Evolutionary conservation across 2,797 vertebrate genomes (phyloP), one percentile per base, ranked within the genome.

Genomic region (Picus viridis): DNA sequence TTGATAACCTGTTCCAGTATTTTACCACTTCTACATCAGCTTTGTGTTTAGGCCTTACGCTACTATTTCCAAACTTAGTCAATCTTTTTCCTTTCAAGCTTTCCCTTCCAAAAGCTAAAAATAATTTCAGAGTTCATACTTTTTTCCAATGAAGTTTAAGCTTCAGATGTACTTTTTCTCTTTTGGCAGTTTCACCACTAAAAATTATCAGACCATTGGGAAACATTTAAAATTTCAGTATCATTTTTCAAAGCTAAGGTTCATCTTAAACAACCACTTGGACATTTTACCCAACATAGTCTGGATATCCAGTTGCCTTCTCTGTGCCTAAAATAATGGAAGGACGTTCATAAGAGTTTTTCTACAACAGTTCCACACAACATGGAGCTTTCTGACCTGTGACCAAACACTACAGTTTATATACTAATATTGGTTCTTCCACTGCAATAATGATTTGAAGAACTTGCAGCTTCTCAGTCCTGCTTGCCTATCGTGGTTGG

Each of bases 1-100:
- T 51, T 12, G 23, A 23, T 23, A 51, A 51, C 7, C 49, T 51
- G 49, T 51, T 51, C 22, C 23, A 51, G 49, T 51, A 51, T 51
- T 51, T 24, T 12, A 51, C 49, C 49, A 12, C 22, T 49, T 36
- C 71, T 88, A 97, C 93, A 96, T 88, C 96, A 92, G 76, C 23
- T 67, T 62, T 74, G 30, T 32, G 78, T 78, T 89, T 82, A 82
- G 63, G 78, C 73, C 85, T 92, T 94, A 82, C 86, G 87, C 90
- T 97, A 89, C 17, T 43, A 86, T 80, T 87, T 82, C 12, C 14
- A 77, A 39, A 88, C 76, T 85, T 74, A 74, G 8, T 53, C 92
- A 6, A 68, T 20, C 49, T 32, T 67, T 13, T 73, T 18, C 49
- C 63, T 83, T 69, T 65, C 14, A 61, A 86, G 70, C 7, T 59